Percentiles rank a stretch among this genome's conserved stretches.
Conservation (phyloP, 2,797 vertebrate genomes). For the Astyanax mexicanus region DNA sequence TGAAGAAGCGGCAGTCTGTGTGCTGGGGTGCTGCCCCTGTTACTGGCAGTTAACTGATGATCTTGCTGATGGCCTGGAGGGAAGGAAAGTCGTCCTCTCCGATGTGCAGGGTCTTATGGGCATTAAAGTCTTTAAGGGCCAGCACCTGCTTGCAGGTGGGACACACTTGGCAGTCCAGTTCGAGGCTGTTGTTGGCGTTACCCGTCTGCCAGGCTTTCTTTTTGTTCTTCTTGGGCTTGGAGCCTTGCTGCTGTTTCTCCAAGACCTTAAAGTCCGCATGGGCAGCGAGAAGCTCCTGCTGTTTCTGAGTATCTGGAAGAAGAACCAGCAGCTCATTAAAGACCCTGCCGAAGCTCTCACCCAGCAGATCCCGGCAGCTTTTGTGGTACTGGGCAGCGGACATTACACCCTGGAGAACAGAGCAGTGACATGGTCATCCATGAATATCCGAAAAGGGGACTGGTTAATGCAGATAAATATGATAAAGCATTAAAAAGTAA, state of each 20-base stretch:
- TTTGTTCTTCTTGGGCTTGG: constrained; percentile 87
- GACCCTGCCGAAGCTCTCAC: constrained; percentile 90
- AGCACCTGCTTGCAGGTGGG: constrained; percentile 94
- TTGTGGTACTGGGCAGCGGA: constrained; percentile 91
- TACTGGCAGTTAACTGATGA: constrained; percentile 87
- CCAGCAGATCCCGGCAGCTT: constrained; percentile 92
- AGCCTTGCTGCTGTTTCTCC: constrained; percentile 79
- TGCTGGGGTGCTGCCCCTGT: constrained; percentile 17
- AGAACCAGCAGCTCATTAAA: constrained; percentile 95
- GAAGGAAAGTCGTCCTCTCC: constrained; percentile 95
- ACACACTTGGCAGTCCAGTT: constrained; percentile 92
- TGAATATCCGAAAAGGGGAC: neutral
- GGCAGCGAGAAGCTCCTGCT: constrained; percentile 94
- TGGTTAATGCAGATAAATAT: neutral
- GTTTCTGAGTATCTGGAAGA: constrained; percentile 91
- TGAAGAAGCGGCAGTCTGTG: constrained; percentile 31
- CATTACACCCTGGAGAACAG: constrained; percentile 84
- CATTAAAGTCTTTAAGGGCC: constrained; percentile 85
- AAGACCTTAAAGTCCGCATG: constrained; percentile 83
- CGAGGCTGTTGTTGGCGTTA: constrained; percentile 63
- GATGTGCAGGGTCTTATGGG: constrained; percentile 90
- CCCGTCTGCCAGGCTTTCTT: constrained; percentile 87
- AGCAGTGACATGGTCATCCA: neutral
- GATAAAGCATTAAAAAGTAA: neutral
- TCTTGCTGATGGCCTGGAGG: constrained; percentile 92